These are phyloP conservation scores for Monomorium pharaonis DNA, from an alignment of 1,140 invertebrate species.

Conservation along the genomic window DNA sequence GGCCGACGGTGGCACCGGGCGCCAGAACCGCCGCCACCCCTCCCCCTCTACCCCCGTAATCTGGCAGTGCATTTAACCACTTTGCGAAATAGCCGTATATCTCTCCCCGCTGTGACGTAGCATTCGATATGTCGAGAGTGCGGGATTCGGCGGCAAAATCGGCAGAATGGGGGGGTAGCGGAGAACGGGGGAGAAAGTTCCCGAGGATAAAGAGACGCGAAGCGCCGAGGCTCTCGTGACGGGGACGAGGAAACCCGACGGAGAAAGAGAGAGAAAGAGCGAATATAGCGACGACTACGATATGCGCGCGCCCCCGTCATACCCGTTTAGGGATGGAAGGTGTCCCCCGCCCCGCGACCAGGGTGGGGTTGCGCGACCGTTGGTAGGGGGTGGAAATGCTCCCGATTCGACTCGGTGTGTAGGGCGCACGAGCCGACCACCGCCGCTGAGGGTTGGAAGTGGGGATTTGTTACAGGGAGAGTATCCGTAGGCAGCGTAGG, in stretches of 20 bases:
- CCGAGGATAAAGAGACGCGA: constrained; percentile 51
- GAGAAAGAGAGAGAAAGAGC: background rate
- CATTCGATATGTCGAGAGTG: constrained; percentile 82
- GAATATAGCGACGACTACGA: constrained; percentile 45
- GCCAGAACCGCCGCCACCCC: background rate
- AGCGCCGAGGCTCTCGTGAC: constrained; percentile 13
- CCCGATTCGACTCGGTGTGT: constrained; percentile 53
- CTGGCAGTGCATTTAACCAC: constrained; percentile 84
- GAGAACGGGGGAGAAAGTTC: constrained; percentile 49
- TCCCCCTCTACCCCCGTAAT: constrained; percentile 75
- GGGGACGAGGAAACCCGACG: constrained; percentile 7
- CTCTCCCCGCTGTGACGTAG: constrained; percentile 81
- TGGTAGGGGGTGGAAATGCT: constrained; percentile 61
- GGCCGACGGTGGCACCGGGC: constrained; percentile 13
- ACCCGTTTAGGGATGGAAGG: constrained; percentile 64
- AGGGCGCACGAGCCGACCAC: constrained; percentile 64
- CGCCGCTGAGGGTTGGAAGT: constrained; percentile 44
- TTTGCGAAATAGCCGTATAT: constrained; percentile 84
- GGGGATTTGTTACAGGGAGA: constrained; percentile 53
- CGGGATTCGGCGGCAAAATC: constrained; percentile 71
- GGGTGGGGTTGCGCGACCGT: constrained; percentile 47
- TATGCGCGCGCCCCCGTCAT: constrained; percentile 61
- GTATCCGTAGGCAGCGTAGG: background rate
- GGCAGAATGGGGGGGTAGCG: constrained; percentile 67
- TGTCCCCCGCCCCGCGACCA: background rate